A percentile compares a stretch with the other conserved stretches of the same genome.
These are phyloP conservation scores for Tachystola acroxantha DNA, from an alignment of 2,888 invertebrate genomes.

Conservation along the genomic window DNA sequence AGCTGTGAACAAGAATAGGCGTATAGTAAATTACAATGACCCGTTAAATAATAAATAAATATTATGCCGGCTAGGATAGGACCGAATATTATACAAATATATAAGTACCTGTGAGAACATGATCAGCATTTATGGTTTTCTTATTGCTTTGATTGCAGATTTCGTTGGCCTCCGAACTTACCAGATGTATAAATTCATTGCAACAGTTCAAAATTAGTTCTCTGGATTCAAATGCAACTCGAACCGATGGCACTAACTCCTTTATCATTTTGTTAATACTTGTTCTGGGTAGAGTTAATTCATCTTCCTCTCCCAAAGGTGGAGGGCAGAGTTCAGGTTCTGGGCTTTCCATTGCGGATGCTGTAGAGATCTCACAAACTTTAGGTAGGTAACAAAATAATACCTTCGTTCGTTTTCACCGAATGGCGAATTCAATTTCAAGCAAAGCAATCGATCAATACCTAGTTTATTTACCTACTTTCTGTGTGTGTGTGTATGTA, in stretches of 20 bases:
- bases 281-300: constrained; percentile 96
- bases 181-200: constrained; percentile 95
- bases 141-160: constrained; percentile 96
- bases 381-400: no score
- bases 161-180: constrained; percentile 97
- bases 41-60: no score
- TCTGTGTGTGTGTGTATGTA: no score
- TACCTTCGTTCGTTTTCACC: no score
- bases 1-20: no score
- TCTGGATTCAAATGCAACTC: constrained; percentile 96
- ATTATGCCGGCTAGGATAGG: no score
- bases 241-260: constrained; percentile 93
- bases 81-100: no score
- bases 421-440: no score
- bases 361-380: no score
- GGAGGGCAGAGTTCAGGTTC: constrained; percentile 77
- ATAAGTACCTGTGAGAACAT: constrained; percentile 88
- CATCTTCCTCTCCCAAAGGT: constrained; percentile 93
- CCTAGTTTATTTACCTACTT: no score
- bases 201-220: constrained; percentile 97
- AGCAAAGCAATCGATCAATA: no score
- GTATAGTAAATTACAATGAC: no score
- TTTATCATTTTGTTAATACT: constrained; percentile 99
- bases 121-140: constrained; percentile 98
- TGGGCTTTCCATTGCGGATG: constrained; percentile 72